Conservation (phyloP, 1,140 invertebrate species). For the Apis mellifera region Amel_HAv3.1 CM009932.2:7423501-7424000, state of each 20-base stretch:
- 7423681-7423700: constrained; percentile 39
- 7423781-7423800: constrained; percentile 16
- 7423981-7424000: no score
- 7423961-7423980: background rate
- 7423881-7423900: no score
- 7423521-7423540: background rate
- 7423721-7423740: background rate
- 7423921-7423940: background rate
- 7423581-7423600: background rate
- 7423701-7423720: constrained; percentile 31
- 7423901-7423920: background rate
- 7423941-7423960: background rate
- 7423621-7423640: constrained; percentile 30
- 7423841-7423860: background rate
- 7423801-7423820: constrained; percentile 7
- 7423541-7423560: background rate
- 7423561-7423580: background rate
- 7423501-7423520: background rate
- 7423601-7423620: constrained; percentile 36
- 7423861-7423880: background rate
- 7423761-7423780: background rate
- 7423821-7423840: background rate
- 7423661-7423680: constrained; percentile 36
- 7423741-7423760: constrained; percentile 17
- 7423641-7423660: constrained; percentile 45